Conservation (phyloP, 2,113 vertebrate genomes). For the Pipa parva region DNA sequence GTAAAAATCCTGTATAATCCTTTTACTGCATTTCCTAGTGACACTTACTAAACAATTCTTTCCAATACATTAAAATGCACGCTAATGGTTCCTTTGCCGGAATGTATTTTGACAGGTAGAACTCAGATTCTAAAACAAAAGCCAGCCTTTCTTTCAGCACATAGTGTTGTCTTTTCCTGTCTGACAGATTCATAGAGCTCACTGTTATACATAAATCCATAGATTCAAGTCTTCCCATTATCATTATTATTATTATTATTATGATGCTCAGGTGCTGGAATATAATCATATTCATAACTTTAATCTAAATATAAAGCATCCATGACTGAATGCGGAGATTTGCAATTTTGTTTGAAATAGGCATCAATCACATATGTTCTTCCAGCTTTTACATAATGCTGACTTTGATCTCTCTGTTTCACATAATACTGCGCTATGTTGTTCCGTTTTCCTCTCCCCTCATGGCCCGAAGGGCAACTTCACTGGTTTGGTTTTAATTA, state of each 20-base stretch:
- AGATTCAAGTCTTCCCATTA: no score
- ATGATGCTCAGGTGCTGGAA: background rate
- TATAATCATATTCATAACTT: background rate
- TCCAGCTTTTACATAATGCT: slow-evolving; percentile 16
- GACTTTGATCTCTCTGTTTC: slow-evolving; percentile 31
- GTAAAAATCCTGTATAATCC: no score
- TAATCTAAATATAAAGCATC: slow-evolving; percentile 7
- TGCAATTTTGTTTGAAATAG: slow-evolving; percentile 4
- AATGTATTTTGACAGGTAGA: no score
- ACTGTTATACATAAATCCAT: no score
- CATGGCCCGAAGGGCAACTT: slow-evolving; percentile 22
- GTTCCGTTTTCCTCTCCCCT: slow-evolving; percentile 14
- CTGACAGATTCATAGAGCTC: no score
- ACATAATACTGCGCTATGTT: slow-evolving; percentile 17
- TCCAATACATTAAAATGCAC: no score
- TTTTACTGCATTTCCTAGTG: no score
- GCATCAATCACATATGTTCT: slow-evolving; percentile 7
- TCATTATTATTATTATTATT: background rate
- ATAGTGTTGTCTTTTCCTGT: no score
- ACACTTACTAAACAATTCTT: no score
- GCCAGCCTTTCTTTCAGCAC: no score
- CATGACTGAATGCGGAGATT: background rate
- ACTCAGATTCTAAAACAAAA: no score
- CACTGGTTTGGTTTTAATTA: slow-evolving; percentile 34
- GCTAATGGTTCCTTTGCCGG: no score